Evolutionary conservation across 2,113 vertebrate species (phyloP), one percentile per base, ranked within the genome.

Genomic region (Gopherus evgoodei): DNA sequence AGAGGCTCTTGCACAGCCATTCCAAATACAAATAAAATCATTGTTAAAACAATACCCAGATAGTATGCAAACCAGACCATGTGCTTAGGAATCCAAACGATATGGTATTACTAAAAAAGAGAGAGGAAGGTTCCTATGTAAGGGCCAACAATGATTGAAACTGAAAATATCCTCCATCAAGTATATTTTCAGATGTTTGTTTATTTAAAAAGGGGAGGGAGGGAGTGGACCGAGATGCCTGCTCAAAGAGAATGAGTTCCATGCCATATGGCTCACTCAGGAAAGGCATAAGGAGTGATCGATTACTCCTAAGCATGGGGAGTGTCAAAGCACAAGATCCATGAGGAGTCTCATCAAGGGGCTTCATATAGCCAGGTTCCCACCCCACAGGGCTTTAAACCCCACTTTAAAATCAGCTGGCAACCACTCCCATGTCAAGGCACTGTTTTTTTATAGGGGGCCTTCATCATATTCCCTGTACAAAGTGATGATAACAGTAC

Each of bases 81-180:
- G 91, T 57, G 83, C 53, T 11, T 65, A 94, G 88, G 86, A 88
- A 90, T 94, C 84, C 89, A 91, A 90, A 59, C 94, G 79, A 87
- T 91, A 89, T 59, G 27, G 35, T 38, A n/a, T 69, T 84, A 49
- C 92, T 95, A 88, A 90, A 75, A 96, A 94, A 90, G 95, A 83
- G 57, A 91, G 87, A 88, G 52, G 87, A 95, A 87, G 96, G 97
- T 97, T 97, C 96, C 94, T 96, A 75, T 47, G 81, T 89, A 91
- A 83, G 93, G 94, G 94, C 96, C 97, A 97, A 93, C 89, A 86
- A 83, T 95, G 93, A 95, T 93, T 94, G 96, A 96, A 94, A 84
- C 92, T 96, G 86, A 92, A 96, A 97, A 97, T 97, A 94, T 92
- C 95, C 97, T 91, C 94, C 96, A 94, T 92, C 86, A 84, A 94